phyloP scores from a whole-genome alignment of 2,888 invertebrate species.

The Electrophaes corylata region DNA sequence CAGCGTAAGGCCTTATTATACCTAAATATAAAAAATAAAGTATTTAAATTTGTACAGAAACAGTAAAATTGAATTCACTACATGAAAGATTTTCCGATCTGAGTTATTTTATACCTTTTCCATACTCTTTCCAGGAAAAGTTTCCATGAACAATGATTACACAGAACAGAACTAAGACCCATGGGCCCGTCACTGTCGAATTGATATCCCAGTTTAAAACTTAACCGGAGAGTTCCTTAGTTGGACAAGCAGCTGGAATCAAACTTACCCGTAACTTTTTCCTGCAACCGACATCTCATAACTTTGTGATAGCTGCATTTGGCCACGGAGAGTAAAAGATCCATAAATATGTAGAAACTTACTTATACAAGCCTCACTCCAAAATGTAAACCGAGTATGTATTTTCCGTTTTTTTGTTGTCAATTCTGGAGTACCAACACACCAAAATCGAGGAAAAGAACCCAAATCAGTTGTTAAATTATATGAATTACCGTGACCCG shows the following conservation, averaged over 20 bases:
- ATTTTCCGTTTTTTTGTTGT: too few species aligned
- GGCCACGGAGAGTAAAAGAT: background rate
- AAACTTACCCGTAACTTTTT: constrained; percentile 23
- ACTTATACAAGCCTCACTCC: background rate
- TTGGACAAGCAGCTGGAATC: background rate
- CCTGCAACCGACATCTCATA: constrained; percentile 19
- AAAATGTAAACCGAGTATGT: background rate
- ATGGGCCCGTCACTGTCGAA: constrained; percentile 3
- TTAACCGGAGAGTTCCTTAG: background rate
- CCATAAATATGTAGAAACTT: background rate
- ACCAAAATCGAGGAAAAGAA: too few species aligned
- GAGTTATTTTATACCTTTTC: constrained; percentile 19
- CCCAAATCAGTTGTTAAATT: too few species aligned
- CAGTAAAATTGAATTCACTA: background rate
- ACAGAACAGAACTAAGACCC: constrained; percentile 1
- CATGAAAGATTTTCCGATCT: constrained; percentile 6
- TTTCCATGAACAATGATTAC: constrained; percentile 16
- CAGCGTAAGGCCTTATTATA: too few species aligned
- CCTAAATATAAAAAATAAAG: too few species aligned
- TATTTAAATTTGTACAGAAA: too few species aligned
- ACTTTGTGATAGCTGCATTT: constrained; percentile 24
- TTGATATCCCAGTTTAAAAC: constrained; percentile 7
- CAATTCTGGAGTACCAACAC: too few species aligned
- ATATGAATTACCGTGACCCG: too few species aligned
- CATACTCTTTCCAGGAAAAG: constrained; percentile 3